Conservation (phyloP, 2,113 vertebrate genomes). For the Clarias gariepinus region DNA sequence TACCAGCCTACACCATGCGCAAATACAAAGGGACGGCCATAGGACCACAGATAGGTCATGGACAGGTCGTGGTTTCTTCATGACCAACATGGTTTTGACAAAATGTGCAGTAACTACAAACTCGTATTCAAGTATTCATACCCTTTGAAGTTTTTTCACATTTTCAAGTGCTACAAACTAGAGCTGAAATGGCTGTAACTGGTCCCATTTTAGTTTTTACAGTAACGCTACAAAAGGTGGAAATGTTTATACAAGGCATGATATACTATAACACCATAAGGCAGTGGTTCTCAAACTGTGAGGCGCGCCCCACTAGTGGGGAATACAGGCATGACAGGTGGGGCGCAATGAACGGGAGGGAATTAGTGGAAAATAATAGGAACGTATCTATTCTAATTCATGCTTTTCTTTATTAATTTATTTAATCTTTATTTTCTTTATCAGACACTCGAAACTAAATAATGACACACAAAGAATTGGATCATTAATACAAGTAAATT, state of each 20-base stretch:
- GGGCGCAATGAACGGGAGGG: too few relatives aligned
- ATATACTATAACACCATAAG: background rate
- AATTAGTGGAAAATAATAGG: too few relatives aligned
- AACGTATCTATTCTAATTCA: too few relatives aligned
- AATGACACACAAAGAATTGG: too few relatives aligned
- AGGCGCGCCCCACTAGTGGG: too few relatives aligned
- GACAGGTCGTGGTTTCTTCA: background rate
- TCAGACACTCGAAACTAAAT: too few relatives aligned
- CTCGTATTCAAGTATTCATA: background rate
- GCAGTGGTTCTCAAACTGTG: too few relatives aligned
- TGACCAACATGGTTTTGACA: background rate
- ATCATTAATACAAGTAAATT: too few relatives aligned
- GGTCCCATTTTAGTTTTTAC: background rate
- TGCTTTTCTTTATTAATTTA: too few relatives aligned
- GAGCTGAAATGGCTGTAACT: background rate
- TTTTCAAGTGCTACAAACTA: background rate
- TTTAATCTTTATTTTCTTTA: too few relatives aligned
- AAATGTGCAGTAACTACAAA: background rate
- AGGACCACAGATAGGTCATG: background rate
- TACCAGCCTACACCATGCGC: background rate
- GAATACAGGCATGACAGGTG: too few relatives aligned
- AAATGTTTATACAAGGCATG: background rate
- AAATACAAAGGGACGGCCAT: background rate
- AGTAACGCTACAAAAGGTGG: background rate
- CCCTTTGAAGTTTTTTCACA: background rate